Evolutionary conservation across 2,888 invertebrate genomes (phyloP).

Genomic region (Pomacea canaliculata): DNA sequence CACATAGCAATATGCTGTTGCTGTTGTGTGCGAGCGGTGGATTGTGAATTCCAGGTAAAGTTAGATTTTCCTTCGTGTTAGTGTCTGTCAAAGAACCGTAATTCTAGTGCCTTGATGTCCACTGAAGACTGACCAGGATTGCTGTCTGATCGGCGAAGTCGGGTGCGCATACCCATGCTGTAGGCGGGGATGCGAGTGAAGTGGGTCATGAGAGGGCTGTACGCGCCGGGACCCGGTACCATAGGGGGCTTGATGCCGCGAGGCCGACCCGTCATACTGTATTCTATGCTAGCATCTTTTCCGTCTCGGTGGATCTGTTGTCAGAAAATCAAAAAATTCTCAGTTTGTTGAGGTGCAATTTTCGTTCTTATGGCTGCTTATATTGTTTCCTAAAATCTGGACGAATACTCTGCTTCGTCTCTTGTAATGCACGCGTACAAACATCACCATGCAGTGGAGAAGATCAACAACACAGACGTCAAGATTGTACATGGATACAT

Average conservation of each 20-base stretch:
- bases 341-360: no score
- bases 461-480: not conserved
- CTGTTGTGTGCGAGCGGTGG: no score
- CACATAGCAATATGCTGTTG: no score
- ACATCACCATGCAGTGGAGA: not conserved
- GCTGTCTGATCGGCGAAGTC: slow-evolving; percentile 58
- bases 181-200: slow-evolving; percentile 59
- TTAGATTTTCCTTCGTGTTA: no score
- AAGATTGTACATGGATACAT: not conserved
- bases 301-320: slow-evolving; percentile 53
- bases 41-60: no score
- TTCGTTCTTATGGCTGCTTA: not conserved
- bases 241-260: slow-evolving; percentile 51
- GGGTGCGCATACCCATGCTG: slow-evolving; percentile 64
- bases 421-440: no score
- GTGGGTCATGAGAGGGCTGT: slow-evolving; percentile 59
- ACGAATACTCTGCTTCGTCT: not conserved
- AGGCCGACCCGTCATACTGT: slow-evolving; percentile 60
- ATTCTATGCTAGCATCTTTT: slow-evolving; percentile 65
- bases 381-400: not conserved
- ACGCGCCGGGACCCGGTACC: slow-evolving; percentile 68
- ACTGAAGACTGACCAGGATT: slow-evolving; percentile 59
- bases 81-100: no score
- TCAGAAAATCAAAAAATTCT: not conserved
- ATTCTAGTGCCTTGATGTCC: no score